Evolutionary conservation across 2,797 vertebrate species (phyloP).

Genomic region (Parauchenoglanis punctatus): DNA sequence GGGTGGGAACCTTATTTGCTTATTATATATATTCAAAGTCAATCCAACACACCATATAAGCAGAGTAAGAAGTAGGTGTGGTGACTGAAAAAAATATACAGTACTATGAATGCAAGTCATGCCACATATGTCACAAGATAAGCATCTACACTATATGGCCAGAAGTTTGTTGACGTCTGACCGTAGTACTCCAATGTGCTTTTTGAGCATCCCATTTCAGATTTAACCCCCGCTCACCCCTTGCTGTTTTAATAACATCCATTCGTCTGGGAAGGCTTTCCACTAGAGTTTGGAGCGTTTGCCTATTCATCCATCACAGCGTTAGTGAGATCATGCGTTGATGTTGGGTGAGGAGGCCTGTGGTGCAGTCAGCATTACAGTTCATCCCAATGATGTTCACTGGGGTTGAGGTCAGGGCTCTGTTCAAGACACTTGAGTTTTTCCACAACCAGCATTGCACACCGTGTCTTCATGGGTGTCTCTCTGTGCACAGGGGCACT

Average conservation of each 20-base stretch:
- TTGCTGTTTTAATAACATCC: background rate
- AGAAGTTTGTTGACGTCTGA: background rate
- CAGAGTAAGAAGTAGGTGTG: background rate
- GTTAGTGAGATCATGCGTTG: background rate
- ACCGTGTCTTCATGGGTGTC: background rate
- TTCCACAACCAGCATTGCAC: background rate
- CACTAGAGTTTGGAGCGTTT: background rate
- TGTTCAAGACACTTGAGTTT: background rate
- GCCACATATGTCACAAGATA: background rate
- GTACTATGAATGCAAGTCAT: background rate
- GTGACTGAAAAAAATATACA: background rate
- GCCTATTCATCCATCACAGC: background rate
- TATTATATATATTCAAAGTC: background rate
- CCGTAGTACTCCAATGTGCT: background rate
- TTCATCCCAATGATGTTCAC: no score
- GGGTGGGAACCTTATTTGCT: no score
- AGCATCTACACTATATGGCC: background rate
- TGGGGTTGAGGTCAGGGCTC: no score
- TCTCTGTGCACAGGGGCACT: background rate
- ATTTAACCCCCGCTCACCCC: background rate
- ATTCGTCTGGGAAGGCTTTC: background rate
- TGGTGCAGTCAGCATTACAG: no score
- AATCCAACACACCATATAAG: background rate
- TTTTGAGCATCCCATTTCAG: background rate
- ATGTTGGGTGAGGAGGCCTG: no score